Evolutionary conservation across 2,797 vertebrate genomes (phyloP), one percentile per base, ranked within the genome.

Genomic region (Schizothorax lantsangensis): DNA sequence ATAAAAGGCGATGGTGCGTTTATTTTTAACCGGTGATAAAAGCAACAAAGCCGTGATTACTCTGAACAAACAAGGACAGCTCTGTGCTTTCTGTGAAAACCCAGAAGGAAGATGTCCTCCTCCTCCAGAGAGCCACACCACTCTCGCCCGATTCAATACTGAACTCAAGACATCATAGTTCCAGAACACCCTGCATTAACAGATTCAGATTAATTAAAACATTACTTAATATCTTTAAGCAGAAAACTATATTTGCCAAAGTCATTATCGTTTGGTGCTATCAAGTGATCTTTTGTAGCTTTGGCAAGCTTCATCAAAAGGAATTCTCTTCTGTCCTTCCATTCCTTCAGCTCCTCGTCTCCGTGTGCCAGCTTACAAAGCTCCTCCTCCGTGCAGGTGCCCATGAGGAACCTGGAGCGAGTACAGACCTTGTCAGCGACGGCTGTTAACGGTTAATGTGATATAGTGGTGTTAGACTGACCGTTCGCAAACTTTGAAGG

Each of bases 181-280:
- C 36, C 49, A 89, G 90, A 87, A 83, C 68, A 84, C 64, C 62
- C 81, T 77, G 79, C 85, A 69, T 88, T 91, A 88, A 85, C 84
- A 81, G 74, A 69, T 57, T 84, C 83, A 88, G 87, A 90, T 62
- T 86, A 68, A 87, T 80, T 86, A 77, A 86, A 87, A 88, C 88
- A 93, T 98, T 98, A 98, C 92, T 97, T 97, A 95, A 99, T 97
- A 94, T 98, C 97, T 96, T 98, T 99, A 97, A 99, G 98, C 95
- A 99, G 97, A 99, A 99, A 99, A 98, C 97, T 99, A 97, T 99
- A 99, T 99, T 99, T 99, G 95, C 98, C 98, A 97, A 99, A 99
- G 95, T 99, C 98, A 96, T 99, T 97, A 97, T 99, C 98, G 90
- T 98, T 97, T 87, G 97, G 97, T 92, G 97, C 97, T 96, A 99